Percentiles rank a stretch among this genome's conserved stretches.
These are phyloP conservation scores for Halocynthia aurantium DNA, from an alignment of 23 tunicate genomes.

Conservation along the genomic window DNA sequence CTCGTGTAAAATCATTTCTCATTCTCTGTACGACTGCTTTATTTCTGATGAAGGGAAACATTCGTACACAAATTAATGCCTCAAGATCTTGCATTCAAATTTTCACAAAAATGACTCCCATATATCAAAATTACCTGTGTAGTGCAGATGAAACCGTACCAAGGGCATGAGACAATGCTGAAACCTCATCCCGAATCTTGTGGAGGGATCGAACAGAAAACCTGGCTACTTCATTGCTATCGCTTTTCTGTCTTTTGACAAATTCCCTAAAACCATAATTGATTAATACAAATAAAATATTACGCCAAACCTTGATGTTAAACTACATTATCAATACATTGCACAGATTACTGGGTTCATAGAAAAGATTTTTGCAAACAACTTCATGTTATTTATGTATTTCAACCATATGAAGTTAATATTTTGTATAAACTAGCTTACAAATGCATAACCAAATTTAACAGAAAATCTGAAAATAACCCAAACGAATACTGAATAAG, in stretches of 20 bases:
- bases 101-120: neutral
- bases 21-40: constrained; percentile 57
- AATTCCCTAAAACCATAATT: constrained; percentile 35
- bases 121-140: constrained; percentile 31
- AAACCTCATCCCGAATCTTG: constrained; percentile 68
- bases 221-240: constrained; percentile 68
- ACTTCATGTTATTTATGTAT: too few relatives aligned
- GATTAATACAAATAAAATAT: too few relatives aligned
- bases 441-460: too few relatives aligned
- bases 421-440: too few relatives aligned
- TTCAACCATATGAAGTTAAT: too few relatives aligned
- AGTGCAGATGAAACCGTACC: constrained; percentile 72
- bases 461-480: neutral
- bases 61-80: neutral
- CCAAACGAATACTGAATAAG: neutral
- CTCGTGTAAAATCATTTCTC: constrained; percentile 36
- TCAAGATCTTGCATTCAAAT: neutral
- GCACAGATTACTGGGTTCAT: too few relatives aligned
- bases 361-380: too few relatives aligned
- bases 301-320: too few relatives aligned
- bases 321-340: too few relatives aligned
- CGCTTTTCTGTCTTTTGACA: constrained; percentile 62
- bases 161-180: constrained; percentile 37
- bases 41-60: constrained; percentile 35
- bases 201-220: constrained; percentile 62